These are phyloP conservation scores for Crotalus viridis DNA, from an alignment of 2,113 vertebrate species.

Conservation along the genomic window DNA sequence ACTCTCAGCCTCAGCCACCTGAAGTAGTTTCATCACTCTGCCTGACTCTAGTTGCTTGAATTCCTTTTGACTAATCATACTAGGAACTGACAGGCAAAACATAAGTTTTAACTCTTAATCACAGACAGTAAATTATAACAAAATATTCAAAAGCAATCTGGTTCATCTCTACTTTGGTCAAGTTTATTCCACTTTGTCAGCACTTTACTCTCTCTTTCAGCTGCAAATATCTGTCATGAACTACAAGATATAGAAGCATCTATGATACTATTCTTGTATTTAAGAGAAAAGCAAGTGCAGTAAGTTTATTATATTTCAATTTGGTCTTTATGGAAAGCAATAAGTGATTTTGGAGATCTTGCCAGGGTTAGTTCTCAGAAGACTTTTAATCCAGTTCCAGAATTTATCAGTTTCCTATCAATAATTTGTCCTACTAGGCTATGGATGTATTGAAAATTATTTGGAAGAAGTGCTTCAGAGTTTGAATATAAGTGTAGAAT, in stretches of 20 bases:
- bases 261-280: not conserved
- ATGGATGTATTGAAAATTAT: not conserved
- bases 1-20: not conserved
- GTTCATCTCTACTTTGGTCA: not conserved
- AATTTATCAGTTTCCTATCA: slow-evolving; percentile 26
- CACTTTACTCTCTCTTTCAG: not conserved
- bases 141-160: not conserved
- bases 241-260: not conserved
- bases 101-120: not conserved
- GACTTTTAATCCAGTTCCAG: slow-evolving; percentile 41
- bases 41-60: not conserved
- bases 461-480: not conserved
- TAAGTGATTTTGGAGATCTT: slow-evolving; percentile 10
- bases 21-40: not conserved
- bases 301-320: not conserved
- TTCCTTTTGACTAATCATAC: not conserved
- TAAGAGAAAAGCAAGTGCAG: not conserved
- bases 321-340: slow-evolving; percentile 30
- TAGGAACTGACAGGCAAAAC: not conserved
- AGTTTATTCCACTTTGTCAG: not conserved
- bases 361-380: slow-evolving; percentile 25
- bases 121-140: not conserved
- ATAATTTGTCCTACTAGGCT: slow-evolving; percentile 28
- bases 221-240: not conserved
- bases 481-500: not conserved